A percentile compares a stretch with the other conserved stretches of the same genome.
Conservation (phyloP, 2,888 invertebrate species). For the Diabrotica balteata region DNA sequence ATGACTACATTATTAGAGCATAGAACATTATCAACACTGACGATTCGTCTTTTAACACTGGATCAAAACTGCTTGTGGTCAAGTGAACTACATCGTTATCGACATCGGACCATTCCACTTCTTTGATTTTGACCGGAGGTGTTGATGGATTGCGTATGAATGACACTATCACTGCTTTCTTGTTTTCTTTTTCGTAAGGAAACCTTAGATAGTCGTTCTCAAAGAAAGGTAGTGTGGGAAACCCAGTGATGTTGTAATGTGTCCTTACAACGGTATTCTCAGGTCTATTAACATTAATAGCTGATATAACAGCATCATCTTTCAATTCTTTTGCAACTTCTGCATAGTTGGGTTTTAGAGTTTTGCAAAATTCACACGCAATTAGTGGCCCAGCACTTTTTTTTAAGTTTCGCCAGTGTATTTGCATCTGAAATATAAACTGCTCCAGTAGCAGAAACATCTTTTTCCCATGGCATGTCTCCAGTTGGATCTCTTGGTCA, state of each 20-base stretch:
- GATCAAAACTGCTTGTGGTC: slow-evolving; percentile 72
- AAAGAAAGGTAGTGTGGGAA: slow-evolving; percentile 83
- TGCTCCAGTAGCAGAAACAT: too few relatives aligned
- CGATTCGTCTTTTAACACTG: slow-evolving; percentile 69
- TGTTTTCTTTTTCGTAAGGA: slow-evolving; percentile 86
- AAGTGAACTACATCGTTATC: slow-evolving; percentile 82
- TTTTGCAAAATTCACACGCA: slow-evolving; percentile 91
- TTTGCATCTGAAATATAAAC: too few relatives aligned
- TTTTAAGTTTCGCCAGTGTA: slow-evolving; percentile 74
- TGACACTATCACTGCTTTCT: slow-evolving; percentile 74
- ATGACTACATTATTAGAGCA: slow-evolving; percentile 93
- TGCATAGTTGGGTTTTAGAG: slow-evolving; percentile 85
- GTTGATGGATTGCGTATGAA: slow-evolving; percentile 78
- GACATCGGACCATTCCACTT: slow-evolving; percentile 79
- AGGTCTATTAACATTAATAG: slow-evolving; percentile 86
- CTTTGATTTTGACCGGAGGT: slow-evolving; percentile 70
- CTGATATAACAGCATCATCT: slow-evolving; percentile 77
- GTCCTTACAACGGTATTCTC: slow-evolving; percentile 78
- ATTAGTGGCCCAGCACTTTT: slow-evolving; percentile 74
- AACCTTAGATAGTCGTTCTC: slow-evolving; percentile 77
- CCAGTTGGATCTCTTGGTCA: too few relatives aligned
- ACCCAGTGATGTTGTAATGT: slow-evolving; percentile 86
- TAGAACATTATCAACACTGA: slow-evolving; percentile 89
- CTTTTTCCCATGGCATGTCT: too few relatives aligned
- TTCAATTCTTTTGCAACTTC: slow-evolving; percentile 79